Base-by-base conservation (phyloP, 2,113 vertebrate species). In the Strix aluco region DNA sequence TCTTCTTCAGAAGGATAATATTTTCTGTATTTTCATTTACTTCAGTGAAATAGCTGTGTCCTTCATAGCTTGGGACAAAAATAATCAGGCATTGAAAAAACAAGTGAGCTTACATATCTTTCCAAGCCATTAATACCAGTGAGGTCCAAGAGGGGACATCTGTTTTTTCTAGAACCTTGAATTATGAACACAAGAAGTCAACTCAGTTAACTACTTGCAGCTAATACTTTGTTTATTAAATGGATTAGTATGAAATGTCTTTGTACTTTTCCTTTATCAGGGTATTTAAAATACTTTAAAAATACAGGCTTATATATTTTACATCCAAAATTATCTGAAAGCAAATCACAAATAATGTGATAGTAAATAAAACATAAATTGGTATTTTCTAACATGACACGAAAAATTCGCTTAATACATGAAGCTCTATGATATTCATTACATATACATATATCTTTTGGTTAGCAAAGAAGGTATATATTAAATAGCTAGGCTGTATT, bases 131-230 rank as follows among this genome's bases (percentile, higher is more conserved):
- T 95, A 92, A 72, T 91, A 29, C 57, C 47, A 87, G 32, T 66
- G 65, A 59, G 11, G 46, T 77, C 80, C 59, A 58, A 88, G 54
- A 86, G 40, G 34, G 40, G 82, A 73, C 72, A 91, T 89, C 49
- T 94, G 71, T 1, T 96, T 92, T 94, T 88, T 94, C 67, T 83
- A 91, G 58, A 92, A 80, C 83, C 52, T 88, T 80, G 80, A 94
- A n/a, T 80, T 92, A 49, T 36, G 77, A 77, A 34, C 67, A 47
- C 26, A 65, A 70, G 20, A 72, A 91, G 42, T 75, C 57, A 82
- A 36, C 13, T 81, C 75, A 49, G 63, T 91, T 92, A 83, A 88
- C 80, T 92, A 34, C 81, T 80, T 82, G 58, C 79, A 83, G 80
- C 73, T 94, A 88, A 57, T 59, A 58, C 22, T 92, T 72, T 77